Percentiles rank a stretch among this genome's conserved stretches.
These are phyloP conservation scores for Rhimphoctona megacephalus DNA, from an alignment of 2,888 invertebrate genomes.

Conservation along the genomic window DNA sequence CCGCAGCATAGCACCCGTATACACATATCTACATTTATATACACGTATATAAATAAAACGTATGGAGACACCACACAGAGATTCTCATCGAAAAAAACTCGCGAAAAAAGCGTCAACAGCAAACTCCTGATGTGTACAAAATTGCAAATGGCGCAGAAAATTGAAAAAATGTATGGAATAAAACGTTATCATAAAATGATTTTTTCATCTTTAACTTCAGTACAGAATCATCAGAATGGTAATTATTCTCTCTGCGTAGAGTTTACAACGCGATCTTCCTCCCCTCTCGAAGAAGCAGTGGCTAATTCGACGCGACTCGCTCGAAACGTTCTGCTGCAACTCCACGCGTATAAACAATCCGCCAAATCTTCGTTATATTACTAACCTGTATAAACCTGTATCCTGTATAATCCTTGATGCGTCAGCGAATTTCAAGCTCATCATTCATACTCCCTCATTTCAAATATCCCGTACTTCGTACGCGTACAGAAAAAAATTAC, in stretches of 20 bases:
- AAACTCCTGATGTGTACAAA: neutral
- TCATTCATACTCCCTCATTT: neutral
- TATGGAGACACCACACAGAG: neutral
- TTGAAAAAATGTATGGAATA: neutral
- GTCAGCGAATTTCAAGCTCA: neutral
- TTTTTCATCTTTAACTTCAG: neutral
- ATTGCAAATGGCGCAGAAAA: constrained; percentile 13
- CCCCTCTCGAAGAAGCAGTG: neutral
- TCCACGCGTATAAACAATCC: constrained; percentile 26
- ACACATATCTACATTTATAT: neutral
- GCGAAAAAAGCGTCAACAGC: constrained; percentile 2
- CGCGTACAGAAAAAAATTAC: constrained; percentile 8
- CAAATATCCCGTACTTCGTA: constrained; percentile 11
- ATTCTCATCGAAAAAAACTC: constrained; percentile 1
- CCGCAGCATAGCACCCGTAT: constrained; percentile 39
- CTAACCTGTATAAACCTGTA: constrained; percentile 34
- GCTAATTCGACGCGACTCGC: constrained; percentile 25
- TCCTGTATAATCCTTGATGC: neutral
- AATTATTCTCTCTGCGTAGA: neutral
- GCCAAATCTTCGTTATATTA: constrained; percentile 11
- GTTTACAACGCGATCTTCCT: constrained; percentile 13
- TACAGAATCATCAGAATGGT: neutral
- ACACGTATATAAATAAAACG: too few species aligned
- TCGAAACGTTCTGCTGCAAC: constrained; percentile 25
- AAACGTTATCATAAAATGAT: neutral